Conservation (phyloP, 2,113 vertebrate genomes). For the Macaca nemestrina region DNA sequence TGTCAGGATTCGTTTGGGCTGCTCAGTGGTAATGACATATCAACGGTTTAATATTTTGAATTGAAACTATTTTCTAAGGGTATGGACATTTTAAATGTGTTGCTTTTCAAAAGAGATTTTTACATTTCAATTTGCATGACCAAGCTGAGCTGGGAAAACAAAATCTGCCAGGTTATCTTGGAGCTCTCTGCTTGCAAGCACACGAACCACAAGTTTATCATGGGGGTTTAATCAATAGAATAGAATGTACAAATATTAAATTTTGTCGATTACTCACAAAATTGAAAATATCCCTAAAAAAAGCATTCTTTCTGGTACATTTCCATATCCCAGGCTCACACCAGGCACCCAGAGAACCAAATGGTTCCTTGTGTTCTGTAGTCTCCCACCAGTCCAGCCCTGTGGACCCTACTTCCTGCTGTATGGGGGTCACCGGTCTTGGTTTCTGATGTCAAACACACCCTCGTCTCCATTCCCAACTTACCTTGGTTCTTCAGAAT, state of each 20-base stretch:
- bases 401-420: neutral
- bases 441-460: neutral
- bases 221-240: neutral
- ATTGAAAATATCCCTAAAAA: slow-evolving; percentile 10
- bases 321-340: neutral
- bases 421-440: fast-evolving
- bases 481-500: neutral
- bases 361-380: neutral
- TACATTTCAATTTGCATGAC: neutral
- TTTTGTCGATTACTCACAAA: neutral
- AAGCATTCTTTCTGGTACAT: neutral
- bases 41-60: slow-evolving; percentile 14
- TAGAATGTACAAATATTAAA: slow-evolving; percentile 45
- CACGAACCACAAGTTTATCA: neutral
- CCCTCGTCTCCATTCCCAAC: neutral
- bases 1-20: neutral
- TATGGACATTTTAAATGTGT: slow-evolving; percentile 33
- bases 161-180: neutral
- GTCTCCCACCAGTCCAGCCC: neutral
- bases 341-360: neutral
- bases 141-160: neutral
- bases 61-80: neutral
- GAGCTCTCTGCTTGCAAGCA: neutral
- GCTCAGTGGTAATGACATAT: neutral
- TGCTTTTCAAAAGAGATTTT: neutral